Percentiles rank a stretch among this genome's conserved stretches.
These are phyloP conservation scores for Aricia agestis DNA, from an alignment of 1,140 invertebrate genomes.

Conservation along the genomic window DNA sequence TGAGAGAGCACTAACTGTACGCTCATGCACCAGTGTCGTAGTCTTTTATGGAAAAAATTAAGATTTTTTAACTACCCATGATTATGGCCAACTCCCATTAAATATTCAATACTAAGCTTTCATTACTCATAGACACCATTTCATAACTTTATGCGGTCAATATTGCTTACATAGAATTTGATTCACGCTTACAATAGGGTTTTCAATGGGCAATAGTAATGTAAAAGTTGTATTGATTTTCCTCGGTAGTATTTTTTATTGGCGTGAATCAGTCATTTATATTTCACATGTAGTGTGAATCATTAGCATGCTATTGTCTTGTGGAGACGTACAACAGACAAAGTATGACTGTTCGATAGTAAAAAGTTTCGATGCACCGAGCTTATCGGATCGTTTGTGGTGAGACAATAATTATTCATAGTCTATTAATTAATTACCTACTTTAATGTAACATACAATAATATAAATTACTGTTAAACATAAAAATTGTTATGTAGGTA, in stretches of 20 bases:
- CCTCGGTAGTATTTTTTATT: neutral
- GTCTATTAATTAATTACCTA: neutral
- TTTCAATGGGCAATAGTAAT: too few species aligned
- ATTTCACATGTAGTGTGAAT: constrained; percentile 1
- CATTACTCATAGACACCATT: too few species aligned
- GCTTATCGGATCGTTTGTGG: neutral
- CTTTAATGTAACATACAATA: neutral
- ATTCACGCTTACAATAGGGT: neutral
- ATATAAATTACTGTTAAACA: too few species aligned
- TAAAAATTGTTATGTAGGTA: too few species aligned
- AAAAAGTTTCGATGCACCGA: neutral
- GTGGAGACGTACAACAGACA: neutral
- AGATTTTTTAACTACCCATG: too few species aligned
- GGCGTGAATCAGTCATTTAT: neutral
- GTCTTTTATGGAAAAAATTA: too few species aligned
- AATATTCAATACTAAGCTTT: too few species aligned
- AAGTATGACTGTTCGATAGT: neutral
- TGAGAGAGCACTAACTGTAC: too few species aligned
- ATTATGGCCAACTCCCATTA: too few species aligned
- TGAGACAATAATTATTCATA: neutral
- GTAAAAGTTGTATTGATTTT: neutral
- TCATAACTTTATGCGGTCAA: neutral
- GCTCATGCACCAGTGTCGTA: too few species aligned
- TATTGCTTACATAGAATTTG: neutral
- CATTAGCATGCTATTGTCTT: neutral